Percentiles rank a stretch among this genome's conserved stretches.
Conservation (phyloP, 2,113 vertebrate genomes). For the Hemicordylus capensis region DNA sequence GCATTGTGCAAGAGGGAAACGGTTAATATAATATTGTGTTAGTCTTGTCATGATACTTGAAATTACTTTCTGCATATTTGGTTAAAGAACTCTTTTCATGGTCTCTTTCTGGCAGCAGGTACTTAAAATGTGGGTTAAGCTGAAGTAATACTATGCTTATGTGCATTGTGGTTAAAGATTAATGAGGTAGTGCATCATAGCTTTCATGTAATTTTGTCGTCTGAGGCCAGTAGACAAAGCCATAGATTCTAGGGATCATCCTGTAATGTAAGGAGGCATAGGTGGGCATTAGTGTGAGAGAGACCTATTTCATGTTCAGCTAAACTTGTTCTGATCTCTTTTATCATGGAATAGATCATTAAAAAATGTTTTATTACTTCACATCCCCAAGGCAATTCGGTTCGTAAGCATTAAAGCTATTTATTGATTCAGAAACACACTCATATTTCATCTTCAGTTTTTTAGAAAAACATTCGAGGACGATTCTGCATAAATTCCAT, state of each 20-base stretch:
- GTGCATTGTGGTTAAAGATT: neutral
- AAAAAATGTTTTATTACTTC: neutral
- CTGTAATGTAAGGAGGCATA: neutral
- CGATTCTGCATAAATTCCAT: neutral
- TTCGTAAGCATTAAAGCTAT: neutral
- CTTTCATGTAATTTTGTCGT: neutral
- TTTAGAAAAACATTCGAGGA: neutral
- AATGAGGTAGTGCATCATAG: neutral
- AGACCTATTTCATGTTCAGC: slow-evolving; percentile 1
- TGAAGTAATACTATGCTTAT: neutral
- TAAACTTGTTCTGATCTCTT: slow-evolving; percentile 27
- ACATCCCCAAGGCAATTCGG: neutral
- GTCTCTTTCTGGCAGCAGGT: neutral
- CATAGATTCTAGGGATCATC: neutral
- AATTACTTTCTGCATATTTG: neutral
- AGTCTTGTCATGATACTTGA: neutral
- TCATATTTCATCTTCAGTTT: neutral
- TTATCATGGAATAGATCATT: slow-evolving; percentile 28
- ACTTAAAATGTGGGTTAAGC: neutral
- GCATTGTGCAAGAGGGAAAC: neutral
- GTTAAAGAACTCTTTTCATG: slow-evolving; percentile 4
- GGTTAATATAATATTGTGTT: neutral
- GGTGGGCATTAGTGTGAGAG: neutral
- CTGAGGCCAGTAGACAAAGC: neutral
- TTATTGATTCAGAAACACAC: slow-evolving; percentile 29